A percentile compares a stretch with the other conserved stretches of the same genome.
Evolutionary conservation across 2,888 invertebrate species (phyloP).

Genomic region (Vesta saturnalis): DNA sequence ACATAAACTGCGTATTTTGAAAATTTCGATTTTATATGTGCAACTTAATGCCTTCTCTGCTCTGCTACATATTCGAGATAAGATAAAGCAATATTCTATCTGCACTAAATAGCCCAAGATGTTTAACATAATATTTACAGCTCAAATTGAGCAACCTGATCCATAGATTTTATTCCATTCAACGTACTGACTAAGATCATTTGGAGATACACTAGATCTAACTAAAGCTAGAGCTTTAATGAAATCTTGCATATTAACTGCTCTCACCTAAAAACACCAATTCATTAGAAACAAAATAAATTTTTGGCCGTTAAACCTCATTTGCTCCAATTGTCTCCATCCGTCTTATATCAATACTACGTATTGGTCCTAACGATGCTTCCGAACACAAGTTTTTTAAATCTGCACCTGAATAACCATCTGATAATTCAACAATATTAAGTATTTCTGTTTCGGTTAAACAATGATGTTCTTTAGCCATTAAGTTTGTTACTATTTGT

Average conservation of each 20-base stretch:
- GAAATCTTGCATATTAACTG: constrained; percentile 84
- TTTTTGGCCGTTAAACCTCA: too few species aligned
- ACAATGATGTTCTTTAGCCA: constrained; percentile 73
- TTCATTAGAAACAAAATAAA: too few species aligned
- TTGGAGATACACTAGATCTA: constrained; percentile 86
- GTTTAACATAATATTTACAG: too few species aligned
- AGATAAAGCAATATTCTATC: too few species aligned
- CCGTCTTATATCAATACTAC: constrained; percentile 74
- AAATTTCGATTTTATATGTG: too few species aligned
- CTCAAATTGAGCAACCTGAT: constrained; percentile 53
- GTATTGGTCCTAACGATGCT: constrained; percentile 94
- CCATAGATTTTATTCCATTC: constrained; percentile 83
- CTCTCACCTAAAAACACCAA: constrained; percentile 74
- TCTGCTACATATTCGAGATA: too few species aligned
- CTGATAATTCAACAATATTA: constrained; percentile 75
- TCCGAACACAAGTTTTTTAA: constrained; percentile 93
- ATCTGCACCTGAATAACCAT: constrained; percentile 96
- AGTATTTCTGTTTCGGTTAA: constrained; percentile 71
- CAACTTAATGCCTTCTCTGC: too few species aligned
- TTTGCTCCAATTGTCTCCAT: constrained; percentile 72
- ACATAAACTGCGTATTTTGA: too few species aligned
- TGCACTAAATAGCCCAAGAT: too few species aligned
- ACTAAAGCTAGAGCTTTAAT: constrained; percentile 80
- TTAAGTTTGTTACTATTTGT: constrained; percentile 79
- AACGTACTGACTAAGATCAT: constrained; percentile 84